phyloP scores from a whole-genome alignment of 2,113 vertebrate species.

The Scolopax mira region DNA sequence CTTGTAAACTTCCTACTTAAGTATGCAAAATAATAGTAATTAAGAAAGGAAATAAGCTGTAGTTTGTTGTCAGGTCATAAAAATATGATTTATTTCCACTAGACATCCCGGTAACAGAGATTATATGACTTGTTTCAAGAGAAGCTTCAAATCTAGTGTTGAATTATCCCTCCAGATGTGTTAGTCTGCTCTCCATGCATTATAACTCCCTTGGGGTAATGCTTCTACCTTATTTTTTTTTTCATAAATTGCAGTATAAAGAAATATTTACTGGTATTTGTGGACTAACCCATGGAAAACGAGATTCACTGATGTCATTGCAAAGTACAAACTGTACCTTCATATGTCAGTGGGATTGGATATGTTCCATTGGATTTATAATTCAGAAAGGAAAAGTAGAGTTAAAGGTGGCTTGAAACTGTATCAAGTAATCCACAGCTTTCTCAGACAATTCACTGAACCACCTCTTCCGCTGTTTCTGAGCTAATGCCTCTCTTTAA shows the following conservation, averaged over 20 bases:
- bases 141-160: not conserved
- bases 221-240: not conserved
- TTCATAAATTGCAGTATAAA: not conserved
- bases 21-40: not conserved
- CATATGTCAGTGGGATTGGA: not conserved
- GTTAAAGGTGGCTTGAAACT: not conserved
- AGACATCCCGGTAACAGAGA: not conserved
- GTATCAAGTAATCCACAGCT: not conserved
- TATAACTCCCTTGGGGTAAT: not conserved
- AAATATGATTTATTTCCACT: not conserved
- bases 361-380: not conserved
- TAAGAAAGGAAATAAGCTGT: not conserved
- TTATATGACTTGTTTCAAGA: not conserved
- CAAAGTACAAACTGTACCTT: not conserved
- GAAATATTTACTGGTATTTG: not conserved
- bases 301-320: not conserved
- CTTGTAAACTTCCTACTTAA: not conserved
- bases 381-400: not conserved
- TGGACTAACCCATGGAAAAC: not conserved
- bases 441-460: not conserved
- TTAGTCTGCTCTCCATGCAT: not conserved
- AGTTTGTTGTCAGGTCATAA: not conserved
- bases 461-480: not conserved
- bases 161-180: not conserved
- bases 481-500: not conserved